Evolutionary conservation across 2,113 vertebrate genomes (phyloP).

Genomic region (Microtus montanus): DNA sequence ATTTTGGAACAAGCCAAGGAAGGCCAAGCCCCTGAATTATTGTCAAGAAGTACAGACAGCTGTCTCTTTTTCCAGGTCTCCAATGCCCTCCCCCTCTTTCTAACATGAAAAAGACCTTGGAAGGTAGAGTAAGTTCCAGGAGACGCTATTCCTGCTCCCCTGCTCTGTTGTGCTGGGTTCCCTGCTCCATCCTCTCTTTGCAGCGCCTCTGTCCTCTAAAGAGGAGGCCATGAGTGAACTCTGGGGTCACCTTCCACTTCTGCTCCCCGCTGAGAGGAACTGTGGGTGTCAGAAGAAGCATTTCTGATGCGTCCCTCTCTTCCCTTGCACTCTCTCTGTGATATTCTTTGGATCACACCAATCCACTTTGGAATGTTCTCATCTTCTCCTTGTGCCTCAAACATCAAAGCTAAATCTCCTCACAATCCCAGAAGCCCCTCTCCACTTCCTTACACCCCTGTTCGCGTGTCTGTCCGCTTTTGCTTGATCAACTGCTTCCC

Average conservation of each 20-base stretch:
- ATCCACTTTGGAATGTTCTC: background rate
- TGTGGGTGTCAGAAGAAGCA: background rate
- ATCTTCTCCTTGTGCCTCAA: background rate
- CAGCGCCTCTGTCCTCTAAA: background rate
- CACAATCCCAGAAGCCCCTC: background rate
- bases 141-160: background rate
- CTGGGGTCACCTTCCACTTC: background rate
- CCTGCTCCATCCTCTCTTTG: background rate
- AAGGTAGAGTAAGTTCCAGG: background rate
- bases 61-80: background rate
- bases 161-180: background rate
- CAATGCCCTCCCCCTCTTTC: background rate
- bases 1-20: background rate
- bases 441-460: background rate
- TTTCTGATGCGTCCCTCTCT: background rate
- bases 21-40: background rate
- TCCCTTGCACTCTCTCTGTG: background rate
- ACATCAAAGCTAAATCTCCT: background rate
- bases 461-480: background rate
- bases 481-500: background rate
- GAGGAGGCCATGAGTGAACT: background rate
- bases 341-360: background rate
- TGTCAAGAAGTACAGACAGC: background rate
- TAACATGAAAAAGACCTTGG: background rate
- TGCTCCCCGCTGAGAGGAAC: background rate